Conservation (phyloP, 1,140 invertebrate genomes). For the Paraescarpia echinospica region DNA sequence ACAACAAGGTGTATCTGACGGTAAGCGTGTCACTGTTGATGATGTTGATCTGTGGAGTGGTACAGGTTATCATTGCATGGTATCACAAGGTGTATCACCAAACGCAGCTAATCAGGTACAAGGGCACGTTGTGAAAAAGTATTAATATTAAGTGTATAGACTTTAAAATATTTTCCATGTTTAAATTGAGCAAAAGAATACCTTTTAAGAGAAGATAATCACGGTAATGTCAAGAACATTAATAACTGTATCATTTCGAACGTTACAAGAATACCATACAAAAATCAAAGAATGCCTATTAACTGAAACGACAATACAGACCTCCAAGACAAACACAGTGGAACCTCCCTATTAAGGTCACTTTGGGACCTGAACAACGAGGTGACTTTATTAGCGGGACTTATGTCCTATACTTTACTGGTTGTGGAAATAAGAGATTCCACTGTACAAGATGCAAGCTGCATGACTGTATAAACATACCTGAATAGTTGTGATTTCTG, state of each 20-base stretch:
- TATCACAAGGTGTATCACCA: neutral
- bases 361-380: no score
- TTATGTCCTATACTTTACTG: no score
- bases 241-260: neutral
- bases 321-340: neutral
- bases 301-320: neutral
- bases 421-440: no score
- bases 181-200: neutral
- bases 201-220: neutral
- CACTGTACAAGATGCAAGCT: neutral
- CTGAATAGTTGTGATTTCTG: neutral
- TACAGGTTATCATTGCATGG: neutral
- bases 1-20: neutral
- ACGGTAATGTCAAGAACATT: neutral
- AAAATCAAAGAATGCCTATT: neutral
- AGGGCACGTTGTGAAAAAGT: neutral
- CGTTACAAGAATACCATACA: neutral
- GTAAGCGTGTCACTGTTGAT: neutral
- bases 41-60: neutral
- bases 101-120: no score
- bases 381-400: no score
- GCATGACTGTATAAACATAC: neutral
- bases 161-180: no score
- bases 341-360: no score
- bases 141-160: neutral